A percentile compares a stretch with the other conserved stretches of the same genome.
Evolutionary conservation across 2,888 invertebrate species (phyloP).

Genomic region (Lochmaea capreae): DNA sequence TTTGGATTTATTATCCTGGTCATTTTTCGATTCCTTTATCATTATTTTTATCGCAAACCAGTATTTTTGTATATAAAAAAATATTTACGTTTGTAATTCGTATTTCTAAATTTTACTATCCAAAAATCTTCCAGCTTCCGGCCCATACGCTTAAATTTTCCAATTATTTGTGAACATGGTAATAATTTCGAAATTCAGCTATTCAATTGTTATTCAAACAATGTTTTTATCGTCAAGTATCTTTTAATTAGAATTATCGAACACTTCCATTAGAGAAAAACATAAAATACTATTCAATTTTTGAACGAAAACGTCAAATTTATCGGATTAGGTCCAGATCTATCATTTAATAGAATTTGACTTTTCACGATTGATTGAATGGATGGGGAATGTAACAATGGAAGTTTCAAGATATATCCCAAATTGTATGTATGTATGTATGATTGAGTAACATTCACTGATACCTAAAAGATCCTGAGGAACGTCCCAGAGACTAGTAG

Average conservation of each 20-base stretch:
- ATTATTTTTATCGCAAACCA: too few relatives aligned
- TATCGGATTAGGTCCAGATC: background rate
- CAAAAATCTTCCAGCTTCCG: background rate
- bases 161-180: slow-evolving; percentile 1
- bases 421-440: too few relatives aligned
- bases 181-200: background rate
- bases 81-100: too few relatives aligned
- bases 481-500: too few relatives aligned
- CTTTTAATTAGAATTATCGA: slow-evolving; percentile 6
- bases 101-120: background rate
- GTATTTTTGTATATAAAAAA: background rate
- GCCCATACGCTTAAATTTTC: background rate
- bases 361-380: too few relatives aligned
- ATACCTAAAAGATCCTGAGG: too few relatives aligned
- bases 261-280: background rate
- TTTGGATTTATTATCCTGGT: too few relatives aligned
- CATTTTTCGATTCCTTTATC: too few relatives aligned
- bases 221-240: slow-evolving; percentile 3
- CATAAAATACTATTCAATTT: background rate
- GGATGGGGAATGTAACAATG: too few relatives aligned
- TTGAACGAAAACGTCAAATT: background rate
- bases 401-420: too few relatives aligned
- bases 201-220: background rate
- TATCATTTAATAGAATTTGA: background rate
- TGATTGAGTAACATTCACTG: too few relatives aligned